Base-by-base conservation (phyloP, 2,888 invertebrate genomes). In the Papilio gigon region DNA sequence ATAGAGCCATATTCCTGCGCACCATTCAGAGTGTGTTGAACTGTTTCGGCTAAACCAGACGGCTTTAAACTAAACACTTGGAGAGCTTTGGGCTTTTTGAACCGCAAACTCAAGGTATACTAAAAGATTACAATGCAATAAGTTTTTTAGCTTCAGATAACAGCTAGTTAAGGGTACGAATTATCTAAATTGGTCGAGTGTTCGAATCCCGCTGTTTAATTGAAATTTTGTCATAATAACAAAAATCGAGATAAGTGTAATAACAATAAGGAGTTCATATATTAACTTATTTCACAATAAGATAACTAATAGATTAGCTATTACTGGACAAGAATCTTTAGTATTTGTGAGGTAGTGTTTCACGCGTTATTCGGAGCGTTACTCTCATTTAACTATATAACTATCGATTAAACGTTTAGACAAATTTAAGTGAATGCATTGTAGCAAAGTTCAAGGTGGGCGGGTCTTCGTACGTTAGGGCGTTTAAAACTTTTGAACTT, bases 391-490 rank as follows among this genome's bases (percentile, higher is more conserved):
- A 12, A 60, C 40, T 2, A 27, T 25, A 25, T 58, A 40, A 50
- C 8, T 64, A 68, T 65, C 35, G 59, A 64, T 68, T 63, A 33
- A 64, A 33, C 50, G 64, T 37, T 25, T 53, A 37, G 33, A 62
- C 62, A 67, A 62, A 58, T 22, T 27, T 30, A 17, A 68, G 75
- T 74, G 74, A 77, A 78, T 78, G 80, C 78, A 77, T 75, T 75
- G 73, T 75, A 73, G 71, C 30, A 79, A 79, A 79, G 81, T 79
- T 80, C 81, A 80, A 80, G 81, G 80, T 73, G 71, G 71, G 70
- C 74, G 67, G 65, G 70, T n/a, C n/a, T n/a, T n/a, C n/a, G n/a
- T n/a, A n/a, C n/a, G 73, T 74, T 72, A 72, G 66, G 69, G 65
- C 70, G 70, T 71, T 71, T 71, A 70, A 30, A 70, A 71, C 70